Evolutionary conservation across 2,888 invertebrate genomes (phyloP).

Genomic region (Brachypalpus laphriformis): DNA sequence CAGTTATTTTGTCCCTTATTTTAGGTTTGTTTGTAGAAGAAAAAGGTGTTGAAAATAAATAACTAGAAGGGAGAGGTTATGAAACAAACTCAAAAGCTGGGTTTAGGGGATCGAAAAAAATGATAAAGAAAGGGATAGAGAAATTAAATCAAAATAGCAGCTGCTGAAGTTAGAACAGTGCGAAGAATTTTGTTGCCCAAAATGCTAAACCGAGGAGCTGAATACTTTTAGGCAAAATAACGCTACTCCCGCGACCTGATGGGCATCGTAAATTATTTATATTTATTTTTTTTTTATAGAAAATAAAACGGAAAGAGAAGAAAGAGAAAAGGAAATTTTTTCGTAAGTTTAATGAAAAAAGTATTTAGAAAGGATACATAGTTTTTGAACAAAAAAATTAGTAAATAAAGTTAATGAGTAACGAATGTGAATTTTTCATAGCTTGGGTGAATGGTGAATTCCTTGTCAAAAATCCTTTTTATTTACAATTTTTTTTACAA

Average conservation of each 20-base stretch:
- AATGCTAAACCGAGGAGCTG: conserved; percentile 82
- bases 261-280: conserved; percentile 56
- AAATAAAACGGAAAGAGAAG: conserved; percentile 68
- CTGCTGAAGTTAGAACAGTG: conserved; percentile 46
- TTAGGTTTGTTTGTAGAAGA: conserved; percentile 23
- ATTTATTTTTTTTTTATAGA: conserved; percentile 47
- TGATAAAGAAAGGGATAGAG: neutral
- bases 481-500: conserved; percentile 8
- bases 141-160: conserved; percentile 14
- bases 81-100: neutral
- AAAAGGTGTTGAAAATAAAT: conserved; percentile 3
- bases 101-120: neutral
- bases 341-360: conserved; percentile 66
- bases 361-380: conserved; percentile 66
- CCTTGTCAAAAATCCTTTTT: neutral
- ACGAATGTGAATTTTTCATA: neutral
- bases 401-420: neutral
- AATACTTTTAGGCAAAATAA: conserved; percentile 80
- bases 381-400: neutral
- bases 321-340: conserved; percentile 71
- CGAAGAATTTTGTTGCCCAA: conserved; percentile 75
- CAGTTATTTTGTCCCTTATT: conserved; percentile 44
- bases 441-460: neutral
- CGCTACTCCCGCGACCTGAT: conserved; percentile 82
- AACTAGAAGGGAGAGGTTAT: neutral